Base-by-base conservation (phyloP, 2,113 vertebrate species). In the Abramis brama region DNA sequence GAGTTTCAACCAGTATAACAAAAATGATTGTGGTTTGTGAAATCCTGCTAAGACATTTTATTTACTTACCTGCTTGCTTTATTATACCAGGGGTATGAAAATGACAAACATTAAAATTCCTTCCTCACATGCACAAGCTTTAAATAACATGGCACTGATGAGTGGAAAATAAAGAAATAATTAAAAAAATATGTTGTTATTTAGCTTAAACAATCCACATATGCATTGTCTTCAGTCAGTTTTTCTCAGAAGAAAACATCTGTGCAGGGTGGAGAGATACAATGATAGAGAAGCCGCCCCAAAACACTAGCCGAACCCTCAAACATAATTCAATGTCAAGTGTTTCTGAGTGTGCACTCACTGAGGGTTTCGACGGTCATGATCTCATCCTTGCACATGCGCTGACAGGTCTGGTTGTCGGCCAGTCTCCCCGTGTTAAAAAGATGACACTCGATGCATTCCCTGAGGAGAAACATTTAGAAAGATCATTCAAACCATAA, bases 391-490 rank as follows among this genome's bases (percentile, higher is more conserved):
- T 96, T 98, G 94, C 98, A 99, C 90, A 96, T 95, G 64, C 94
- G 96, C 87, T 97, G 97, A 90, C 98, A 99, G 82, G 98, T 98
- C 91, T 97, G 95, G 94, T 99, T 99, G 94, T 98, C 97, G 59
- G 96, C 95, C 23, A 97, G 93, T 73, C 92, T 95, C 50, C 96
- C 96, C 0, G 95, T 95, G 92, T 96, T 96, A 92, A 97, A 97
- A 60, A 99, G 94, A 71, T 95, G 92, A 89, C 98, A 99, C 87
- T 99, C 98, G 0, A 99, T 97, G 59, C 98, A 99, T 43, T 98
- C 97, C 94, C 98, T 99, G 91, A 12, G 73, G 21, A 86, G 43
- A 64, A 62, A 79, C 11, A 52, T 62, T 27, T 3, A 73, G 47
- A 59, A 84, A 27, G 10, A 73, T 73, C 33, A 57, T 57, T 57